These are phyloP conservation scores for Vultur gryphus DNA, from an alignment of 2,797 vertebrate genomes.

Conservation along the genomic window DNA sequence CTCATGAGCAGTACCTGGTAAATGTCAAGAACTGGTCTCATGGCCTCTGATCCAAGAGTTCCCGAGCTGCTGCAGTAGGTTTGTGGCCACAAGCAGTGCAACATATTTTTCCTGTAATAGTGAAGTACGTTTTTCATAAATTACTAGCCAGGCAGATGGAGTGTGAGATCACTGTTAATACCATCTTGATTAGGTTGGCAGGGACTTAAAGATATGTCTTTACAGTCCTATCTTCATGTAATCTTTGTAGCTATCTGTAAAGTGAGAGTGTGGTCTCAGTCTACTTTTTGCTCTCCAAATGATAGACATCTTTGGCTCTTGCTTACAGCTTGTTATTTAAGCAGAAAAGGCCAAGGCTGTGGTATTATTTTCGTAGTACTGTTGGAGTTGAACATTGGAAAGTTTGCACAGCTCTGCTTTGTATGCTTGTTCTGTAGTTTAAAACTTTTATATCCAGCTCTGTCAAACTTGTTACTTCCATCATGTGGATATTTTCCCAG, in stretches of 20 bases:
- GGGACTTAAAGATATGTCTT: slow-evolving; percentile 64
- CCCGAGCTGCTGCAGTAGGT: slow-evolving; percentile 43
- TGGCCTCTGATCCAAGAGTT: slow-evolving; percentile 22
- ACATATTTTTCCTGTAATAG: slow-evolving; percentile 64
- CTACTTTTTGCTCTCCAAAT: slow-evolving; percentile 59
- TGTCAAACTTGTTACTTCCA: not conserved
- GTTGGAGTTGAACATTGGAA: not conserved
- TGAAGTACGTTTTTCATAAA: slow-evolving; percentile 60
- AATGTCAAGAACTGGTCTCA: slow-evolving; percentile 37
- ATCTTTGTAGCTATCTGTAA: slow-evolving; percentile 66
- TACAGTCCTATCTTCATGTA: slow-evolving; percentile 64
- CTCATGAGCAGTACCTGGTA: slow-evolving; percentile 31
- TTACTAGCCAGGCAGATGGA: slow-evolving; percentile 69
- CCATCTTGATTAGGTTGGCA: slow-evolving; percentile 71
- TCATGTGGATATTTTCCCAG: not conserved
- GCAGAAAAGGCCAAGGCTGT: slow-evolving; percentile 52
- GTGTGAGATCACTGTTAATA: slow-evolving; percentile 71
- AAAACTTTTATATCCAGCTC: not conserved
- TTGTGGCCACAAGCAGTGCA: slow-evolving; percentile 53
- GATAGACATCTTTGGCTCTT: slow-evolving; percentile 63
- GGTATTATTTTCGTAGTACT: slow-evolving; percentile 5
- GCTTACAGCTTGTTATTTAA: slow-evolving; percentile 55
- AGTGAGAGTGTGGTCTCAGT: slow-evolving; percentile 53
- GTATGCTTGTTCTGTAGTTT: not conserved
- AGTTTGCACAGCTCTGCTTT: slow-evolving; percentile 1